Percentiles rank a stretch among this genome's conserved stretches.
Evolutionary conservation across 2,797 vertebrate species (phyloP).

Genomic region (Myotis myotis): DNA sequence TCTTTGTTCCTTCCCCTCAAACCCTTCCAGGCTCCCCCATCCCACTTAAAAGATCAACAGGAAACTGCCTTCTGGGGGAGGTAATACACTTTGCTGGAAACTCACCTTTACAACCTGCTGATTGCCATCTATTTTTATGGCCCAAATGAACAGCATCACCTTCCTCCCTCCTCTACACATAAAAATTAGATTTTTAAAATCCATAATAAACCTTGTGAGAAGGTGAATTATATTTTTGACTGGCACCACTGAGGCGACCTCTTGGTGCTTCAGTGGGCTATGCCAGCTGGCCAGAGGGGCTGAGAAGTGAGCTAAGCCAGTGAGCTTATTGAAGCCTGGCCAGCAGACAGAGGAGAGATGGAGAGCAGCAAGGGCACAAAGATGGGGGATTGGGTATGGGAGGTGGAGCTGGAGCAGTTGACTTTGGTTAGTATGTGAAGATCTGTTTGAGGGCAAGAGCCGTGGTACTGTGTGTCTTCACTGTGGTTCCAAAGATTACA

Average conservation of each 20-base stretch:
- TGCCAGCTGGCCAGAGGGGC: conserved; percentile 79
- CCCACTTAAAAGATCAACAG: neutral
- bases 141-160: conserved; percentile 52
- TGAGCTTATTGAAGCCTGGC: conserved; percentile 72
- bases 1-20: conserved; percentile 17
- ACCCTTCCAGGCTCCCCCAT: neutral
- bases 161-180: conserved; percentile 35
- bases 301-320: conserved; percentile 78
- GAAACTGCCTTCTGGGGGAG: conserved; percentile 34
- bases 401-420: neutral
- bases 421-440: neutral
- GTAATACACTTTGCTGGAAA: conserved; percentile 25
- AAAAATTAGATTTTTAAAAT: conserved; percentile 54
- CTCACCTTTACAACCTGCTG: conserved; percentile 62
- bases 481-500: neutral
- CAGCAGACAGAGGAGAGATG: conserved; percentile 18
- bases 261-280: conserved; percentile 71
- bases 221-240: conserved; percentile 78
- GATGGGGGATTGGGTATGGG: neutral
- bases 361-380: neutral
- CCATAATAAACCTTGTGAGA: conserved; percentile 57
- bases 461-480: neutral
- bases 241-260: conserved; percentile 70
- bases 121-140: conserved; percentile 66
- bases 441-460: neutral